Percentiles rank a stretch among this genome's conserved stretches.
Evolutionary conservation across 2,113 vertebrate genomes (phyloP).

Genomic region (Percina caprodes): DNA sequence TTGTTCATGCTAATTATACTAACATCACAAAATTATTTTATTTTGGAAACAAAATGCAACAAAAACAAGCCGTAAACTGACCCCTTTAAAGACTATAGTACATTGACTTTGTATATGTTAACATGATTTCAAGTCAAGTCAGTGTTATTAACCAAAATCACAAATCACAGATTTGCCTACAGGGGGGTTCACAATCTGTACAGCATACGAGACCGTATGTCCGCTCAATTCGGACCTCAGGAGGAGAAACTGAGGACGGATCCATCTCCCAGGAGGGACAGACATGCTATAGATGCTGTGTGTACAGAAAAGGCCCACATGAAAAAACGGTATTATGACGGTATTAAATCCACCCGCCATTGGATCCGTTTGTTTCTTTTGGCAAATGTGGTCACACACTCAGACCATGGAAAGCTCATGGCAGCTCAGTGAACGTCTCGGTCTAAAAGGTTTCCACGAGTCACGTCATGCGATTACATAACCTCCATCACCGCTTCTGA

Average conservation of each 20-base stretch:
- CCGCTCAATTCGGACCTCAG: neutral
- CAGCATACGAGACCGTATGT: neutral
- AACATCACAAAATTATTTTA: neutral
- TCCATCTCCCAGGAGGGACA: neutral
- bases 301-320: neutral
- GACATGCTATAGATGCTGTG: too few relatives aligned
- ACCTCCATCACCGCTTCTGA: constrained; percentile 28
- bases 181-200: neutral
- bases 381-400: neutral
- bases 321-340: too few relatives aligned
- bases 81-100: neutral
- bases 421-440: neutral
- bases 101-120: neutral
- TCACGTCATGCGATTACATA: neutral
- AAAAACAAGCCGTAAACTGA: neutral
- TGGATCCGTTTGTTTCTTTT: neutral
- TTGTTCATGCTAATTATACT: neutral
- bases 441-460: constrained; percentile 36
- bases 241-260: neutral
- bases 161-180: neutral
- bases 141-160: neutral
- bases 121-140: neutral
- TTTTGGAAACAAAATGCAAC: too few relatives aligned
- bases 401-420: neutral
- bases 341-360: neutral